Evolutionary conservation across 2,113 vertebrate species (phyloP).

Genomic region (Cololabis saira): DNA sequence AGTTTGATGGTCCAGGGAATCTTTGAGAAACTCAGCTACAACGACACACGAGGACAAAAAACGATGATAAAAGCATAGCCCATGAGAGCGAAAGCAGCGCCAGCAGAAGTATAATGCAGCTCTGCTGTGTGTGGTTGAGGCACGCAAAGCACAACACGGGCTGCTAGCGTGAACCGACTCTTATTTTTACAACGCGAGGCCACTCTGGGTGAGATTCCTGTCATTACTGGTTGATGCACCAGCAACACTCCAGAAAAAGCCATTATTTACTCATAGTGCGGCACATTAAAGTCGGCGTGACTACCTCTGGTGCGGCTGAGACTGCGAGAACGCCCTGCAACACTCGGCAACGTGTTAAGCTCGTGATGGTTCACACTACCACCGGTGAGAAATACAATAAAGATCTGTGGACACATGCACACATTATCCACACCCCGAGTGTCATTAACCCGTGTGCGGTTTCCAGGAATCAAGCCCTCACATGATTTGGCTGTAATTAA

Average conservation of each 20-base stretch:
- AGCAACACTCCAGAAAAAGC: not conserved
- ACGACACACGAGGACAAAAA: too few species aligned
- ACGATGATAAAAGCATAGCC: too few species aligned
- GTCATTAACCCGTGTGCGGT: too few species aligned
- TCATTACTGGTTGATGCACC: not conserved
- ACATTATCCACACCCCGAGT: too few species aligned
- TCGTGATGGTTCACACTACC: not conserved
- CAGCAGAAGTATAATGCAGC: too few species aligned
- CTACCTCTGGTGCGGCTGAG: not conserved
- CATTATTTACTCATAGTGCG: constrained; percentile 1
- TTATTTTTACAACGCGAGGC: not conserved
- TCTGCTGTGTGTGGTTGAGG: too few species aligned
- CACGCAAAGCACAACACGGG: not conserved
- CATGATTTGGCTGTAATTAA: too few species aligned
- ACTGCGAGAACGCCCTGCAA: not conserved
- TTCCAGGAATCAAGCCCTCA: too few species aligned
- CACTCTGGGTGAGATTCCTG: not conserved
- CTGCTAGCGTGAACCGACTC: not conserved
- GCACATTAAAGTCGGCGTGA: not conserved
- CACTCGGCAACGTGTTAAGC: not conserved
- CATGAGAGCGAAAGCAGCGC: too few species aligned
- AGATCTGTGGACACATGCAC: too few species aligned
- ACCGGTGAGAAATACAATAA: not conserved
- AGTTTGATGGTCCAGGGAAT: too few species aligned
- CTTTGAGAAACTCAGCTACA: too few species aligned